Evolutionary conservation across 2,797 vertebrate species (phyloP).

Genomic region (Echeneis naucrates): DNA sequence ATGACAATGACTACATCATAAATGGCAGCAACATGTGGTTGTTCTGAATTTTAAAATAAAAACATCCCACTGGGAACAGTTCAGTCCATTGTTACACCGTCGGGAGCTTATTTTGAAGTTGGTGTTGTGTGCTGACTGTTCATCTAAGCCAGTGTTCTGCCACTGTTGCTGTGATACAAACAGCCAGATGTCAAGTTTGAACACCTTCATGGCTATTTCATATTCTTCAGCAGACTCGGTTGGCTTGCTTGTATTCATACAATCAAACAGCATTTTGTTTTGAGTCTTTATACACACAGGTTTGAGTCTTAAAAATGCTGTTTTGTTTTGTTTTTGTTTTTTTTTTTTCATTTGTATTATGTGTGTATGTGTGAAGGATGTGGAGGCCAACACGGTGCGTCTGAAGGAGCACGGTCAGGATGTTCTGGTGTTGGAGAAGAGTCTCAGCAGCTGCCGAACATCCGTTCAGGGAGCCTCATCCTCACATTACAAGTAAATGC

Average conservation of each 20-base stretch:
- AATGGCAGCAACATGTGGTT: too few species aligned
- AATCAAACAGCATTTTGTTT: neutral
- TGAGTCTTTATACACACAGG: neutral
- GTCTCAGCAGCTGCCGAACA: slow-evolving; percentile 87
- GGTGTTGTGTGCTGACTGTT: too few species aligned
- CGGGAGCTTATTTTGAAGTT: too few species aligned
- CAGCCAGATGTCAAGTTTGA: too few species aligned
- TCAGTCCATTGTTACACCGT: too few species aligned
- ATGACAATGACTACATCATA: too few species aligned
- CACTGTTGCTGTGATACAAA: too few species aligned
- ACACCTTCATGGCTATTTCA: neutral
- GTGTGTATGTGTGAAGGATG: slow-evolving; percentile 86
- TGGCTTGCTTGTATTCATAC: neutral
- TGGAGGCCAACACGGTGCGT: slow-evolving; percentile 98
- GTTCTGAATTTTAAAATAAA: too few species aligned
- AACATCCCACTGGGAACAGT: too few species aligned
- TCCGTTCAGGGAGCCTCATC: slow-evolving; percentile 85
- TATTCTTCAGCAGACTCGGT: neutral
- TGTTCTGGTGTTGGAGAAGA: slow-evolving; percentile 97
- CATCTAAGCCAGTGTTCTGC: too few species aligned
- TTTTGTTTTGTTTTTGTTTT: neutral
- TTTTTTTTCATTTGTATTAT: too few species aligned
- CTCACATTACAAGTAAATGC: slow-evolving; percentile 92
- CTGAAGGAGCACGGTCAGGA: slow-evolving; percentile 98
- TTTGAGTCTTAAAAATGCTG: neutral